Base-by-base conservation (phyloP, 2,888 invertebrate genomes). In the Lepidocyrtinus sp. region DNA sequence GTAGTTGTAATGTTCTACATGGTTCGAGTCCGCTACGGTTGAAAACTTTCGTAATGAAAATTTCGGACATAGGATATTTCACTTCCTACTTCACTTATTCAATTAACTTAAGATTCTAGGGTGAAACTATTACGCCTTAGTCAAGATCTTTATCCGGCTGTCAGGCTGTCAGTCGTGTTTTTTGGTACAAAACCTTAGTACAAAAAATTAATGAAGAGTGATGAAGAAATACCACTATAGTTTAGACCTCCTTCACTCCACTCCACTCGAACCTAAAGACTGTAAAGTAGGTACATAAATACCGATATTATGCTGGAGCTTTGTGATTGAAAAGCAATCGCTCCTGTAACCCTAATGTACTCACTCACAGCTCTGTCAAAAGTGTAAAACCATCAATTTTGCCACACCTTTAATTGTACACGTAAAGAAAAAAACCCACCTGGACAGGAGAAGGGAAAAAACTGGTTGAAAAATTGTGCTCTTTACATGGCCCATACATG, bases 381-480 rank as follows among this genome's bases (percentile, higher is more conserved):
- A 75, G 74, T 74, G 74, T 71, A 75, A 80, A 80, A 80, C 75
- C 75, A 80, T 74, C 75, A 65, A 50, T 74, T 75, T 26, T 70
- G 75, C 80, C 80, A 80, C 80, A 80, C 80, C 80, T 80, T 71
- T 61, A 22, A 65, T 7, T 75, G n/a, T 59, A 69, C 67, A n/a
- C n/a, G n/a, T n/a, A n/a, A n/a, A n/a, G n/a, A n/a, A n/a, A n/a
- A n/a, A 9, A 64, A 55, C 36, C 65, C 70, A 72, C 73, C 46
- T 7, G 17, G 15, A 12, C 12, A 50, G n/a, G 50, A 50, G 2
- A 12, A 50, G 15, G 15, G 17, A 50, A 46, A 73, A 74, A 80
- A 80, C 80, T 73, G 74, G 80, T 80, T 80, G 65, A 50, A 50
- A 7, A 2, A 5, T 36, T 7, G 50, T 7, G n/a, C 15, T 50